Evolutionary conservation across 2,797 vertebrate genomes (phyloP).

Genomic region (Ficedula albicollis): DNA sequence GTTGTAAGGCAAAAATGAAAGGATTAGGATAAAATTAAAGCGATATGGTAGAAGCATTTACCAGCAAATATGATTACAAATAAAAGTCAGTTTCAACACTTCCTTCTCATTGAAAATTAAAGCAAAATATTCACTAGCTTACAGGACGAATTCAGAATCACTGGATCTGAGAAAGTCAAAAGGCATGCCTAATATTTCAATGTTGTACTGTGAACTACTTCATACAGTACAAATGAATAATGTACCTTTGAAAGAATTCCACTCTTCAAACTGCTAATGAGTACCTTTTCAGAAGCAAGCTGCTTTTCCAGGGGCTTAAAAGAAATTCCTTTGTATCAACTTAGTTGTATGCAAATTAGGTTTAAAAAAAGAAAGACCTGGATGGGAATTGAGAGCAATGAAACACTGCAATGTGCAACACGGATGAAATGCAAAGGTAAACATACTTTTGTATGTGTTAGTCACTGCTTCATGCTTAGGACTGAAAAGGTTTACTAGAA

Average conservation of each 20-base stretch:
- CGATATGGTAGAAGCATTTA: slow-evolving; percentile 5
- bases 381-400: background rate
- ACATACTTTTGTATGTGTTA: slow-evolving; percentile 24
- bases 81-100: slow-evolving; percentile 12
- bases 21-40: slow-evolving; percentile 49
- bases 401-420: slow-evolving; percentile 12
- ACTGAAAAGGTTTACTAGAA: slow-evolving; percentile 32
- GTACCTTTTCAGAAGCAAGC: slow-evolving; percentile 49
- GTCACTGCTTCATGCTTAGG: background rate
- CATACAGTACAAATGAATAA: slow-evolving; percentile 31
- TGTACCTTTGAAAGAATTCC: slow-evolving; percentile 44
- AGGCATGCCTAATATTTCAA: slow-evolving; percentile 32
- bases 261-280: slow-evolving; percentile 46
- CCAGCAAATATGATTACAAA: slow-evolving; percentile 38
- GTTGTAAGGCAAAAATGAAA: slow-evolving; percentile 58
- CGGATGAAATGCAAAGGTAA: slow-evolving; percentile 23
- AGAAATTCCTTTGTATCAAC: slow-evolving; percentile 51
- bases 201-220: slow-evolving; percentile 26
- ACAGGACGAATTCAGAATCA: slow-evolving; percentile 31
- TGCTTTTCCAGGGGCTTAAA: slow-evolving; percentile 42
- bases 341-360: slow-evolving; percentile 57
- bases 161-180: slow-evolving; percentile 45
- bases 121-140: slow-evolving; percentile 25
- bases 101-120: slow-evolving; percentile 41
- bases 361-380: slow-evolving; percentile 35